Conservation (phyloP, 2,797 vertebrate genomes). For the Dicrostonyx torquatus region DNA sequence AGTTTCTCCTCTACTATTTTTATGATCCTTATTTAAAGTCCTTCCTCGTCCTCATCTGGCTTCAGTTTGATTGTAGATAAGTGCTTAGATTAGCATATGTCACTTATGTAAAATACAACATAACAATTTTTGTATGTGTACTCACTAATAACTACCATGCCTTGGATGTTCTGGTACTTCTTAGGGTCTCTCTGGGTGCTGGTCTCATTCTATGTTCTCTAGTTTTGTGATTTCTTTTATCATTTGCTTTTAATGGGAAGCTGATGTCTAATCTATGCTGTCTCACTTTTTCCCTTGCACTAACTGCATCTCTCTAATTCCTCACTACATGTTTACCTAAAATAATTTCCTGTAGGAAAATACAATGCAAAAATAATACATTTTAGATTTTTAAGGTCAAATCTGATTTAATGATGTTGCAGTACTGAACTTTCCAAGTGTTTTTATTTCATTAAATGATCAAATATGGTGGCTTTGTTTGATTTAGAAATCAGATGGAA, state of each 20-base stretch:
- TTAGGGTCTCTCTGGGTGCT: neutral
- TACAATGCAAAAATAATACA: neutral
- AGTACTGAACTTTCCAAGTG: neutral
- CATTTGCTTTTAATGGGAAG: neutral
- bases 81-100: neutral
- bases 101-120: neutral
- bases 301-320: neutral
- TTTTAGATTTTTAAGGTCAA: neutral
- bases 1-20: neutral
- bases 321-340: neutral
- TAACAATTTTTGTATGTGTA: neutral
- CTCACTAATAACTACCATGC: neutral
- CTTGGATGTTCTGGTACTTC: neutral
- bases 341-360: neutral
- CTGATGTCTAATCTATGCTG: neutral
- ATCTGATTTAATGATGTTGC: neutral
- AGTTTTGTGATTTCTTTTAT: neutral
- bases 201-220: neutral
- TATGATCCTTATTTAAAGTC: neutral
- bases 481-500: conserved; percentile 23
- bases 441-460: neutral
- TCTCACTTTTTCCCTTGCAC: neutral
- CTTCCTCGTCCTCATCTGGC: neutral
- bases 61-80: neutral
- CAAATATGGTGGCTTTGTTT: neutral